phyloP scores from a whole-genome alignment of 2,888 invertebrate genomes.

The Ochropleura plecta region DNA sequence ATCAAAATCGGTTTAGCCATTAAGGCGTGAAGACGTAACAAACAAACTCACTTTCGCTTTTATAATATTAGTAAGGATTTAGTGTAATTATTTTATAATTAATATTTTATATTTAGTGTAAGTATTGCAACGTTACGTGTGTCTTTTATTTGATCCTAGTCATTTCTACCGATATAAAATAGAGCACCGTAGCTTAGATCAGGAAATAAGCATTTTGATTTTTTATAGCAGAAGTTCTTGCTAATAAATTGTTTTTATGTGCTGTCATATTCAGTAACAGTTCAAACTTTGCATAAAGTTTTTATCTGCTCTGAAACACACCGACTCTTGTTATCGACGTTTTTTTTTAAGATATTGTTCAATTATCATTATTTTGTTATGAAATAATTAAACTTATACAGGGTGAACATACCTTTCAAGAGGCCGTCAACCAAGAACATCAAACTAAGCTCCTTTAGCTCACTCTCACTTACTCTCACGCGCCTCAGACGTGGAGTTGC shows the following conservation, averaged over 20 bases:
- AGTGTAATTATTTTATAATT: no score
- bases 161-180: slow-evolving; percentile 9
- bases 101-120: neutral
- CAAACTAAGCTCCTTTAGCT: no score
- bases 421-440: no score
- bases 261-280: slow-evolving; percentile 21
- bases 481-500: no score
- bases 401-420: no score
- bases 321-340: neutral
- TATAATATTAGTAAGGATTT: no score
- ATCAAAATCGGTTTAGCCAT: no score
- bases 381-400: no score
- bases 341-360: neutral
- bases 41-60: no score
- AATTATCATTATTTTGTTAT: no score
- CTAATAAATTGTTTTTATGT: slow-evolving; percentile 59
- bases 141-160: neutral
- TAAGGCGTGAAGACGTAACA: no score
- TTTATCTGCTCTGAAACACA: slow-evolving; percentile 25
- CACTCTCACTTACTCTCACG: no score
- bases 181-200: slow-evolving; percentile 20
- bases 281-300: slow-evolving; percentile 41
- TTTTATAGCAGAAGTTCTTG: slow-evolving; percentile 64
- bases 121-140: neutral
- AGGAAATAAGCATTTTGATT: slow-evolving; percentile 54